Evolutionary conservation across 2,113 vertebrate genomes (phyloP).

Genomic region (Lagopus muta): DNA sequence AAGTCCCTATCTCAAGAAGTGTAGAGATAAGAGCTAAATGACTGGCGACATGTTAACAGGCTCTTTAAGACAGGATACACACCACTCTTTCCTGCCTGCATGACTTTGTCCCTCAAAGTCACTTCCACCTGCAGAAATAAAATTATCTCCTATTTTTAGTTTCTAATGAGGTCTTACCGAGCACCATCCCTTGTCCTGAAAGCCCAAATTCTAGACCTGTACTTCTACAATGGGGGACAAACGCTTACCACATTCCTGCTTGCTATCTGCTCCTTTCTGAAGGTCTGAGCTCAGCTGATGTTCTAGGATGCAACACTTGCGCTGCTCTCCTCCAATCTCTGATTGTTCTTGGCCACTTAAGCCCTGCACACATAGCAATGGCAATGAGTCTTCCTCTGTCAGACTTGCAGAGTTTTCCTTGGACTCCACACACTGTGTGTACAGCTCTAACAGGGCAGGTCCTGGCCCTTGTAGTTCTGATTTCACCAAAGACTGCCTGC

Average conservation of each 20-base stretch:
- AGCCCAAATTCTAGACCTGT: neutral
- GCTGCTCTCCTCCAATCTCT: neutral
- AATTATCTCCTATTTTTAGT: neutral
- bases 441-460: neutral
- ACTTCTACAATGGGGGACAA: neutral
- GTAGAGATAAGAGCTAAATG: neutral
- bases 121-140: neutral
- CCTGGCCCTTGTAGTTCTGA: neutral
- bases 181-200: neutral
- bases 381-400: neutral
- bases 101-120: neutral
- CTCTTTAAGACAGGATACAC: neutral
- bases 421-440: neutral
- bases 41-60: neutral
- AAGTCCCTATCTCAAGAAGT: neutral
- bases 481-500: neutral
- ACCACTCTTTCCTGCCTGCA: neutral
- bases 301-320: fast-evolving
- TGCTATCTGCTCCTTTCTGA: neutral
- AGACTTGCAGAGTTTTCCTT: neutral
- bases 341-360: neutral
- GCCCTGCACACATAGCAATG: neutral
- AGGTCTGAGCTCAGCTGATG: neutral
- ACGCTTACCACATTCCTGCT: neutral
- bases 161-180: neutral